Evolutionary conservation across 92 coral and sea anemone species (phyloP).

Genomic region (Zoanthus sansibaricus): DNA sequence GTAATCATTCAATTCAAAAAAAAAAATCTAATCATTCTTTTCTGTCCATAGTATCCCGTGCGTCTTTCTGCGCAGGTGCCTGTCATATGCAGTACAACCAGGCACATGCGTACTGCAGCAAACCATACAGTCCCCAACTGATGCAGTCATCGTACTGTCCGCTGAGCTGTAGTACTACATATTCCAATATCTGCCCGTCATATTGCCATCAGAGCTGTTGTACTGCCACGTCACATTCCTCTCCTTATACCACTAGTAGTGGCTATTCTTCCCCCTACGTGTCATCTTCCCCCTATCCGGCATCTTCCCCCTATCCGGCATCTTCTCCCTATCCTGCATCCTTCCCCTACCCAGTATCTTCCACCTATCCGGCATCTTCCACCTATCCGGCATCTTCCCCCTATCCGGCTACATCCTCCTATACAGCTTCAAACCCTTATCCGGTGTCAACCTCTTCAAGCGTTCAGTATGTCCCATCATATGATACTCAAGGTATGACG

Average conservation of each 20-base stretch:
- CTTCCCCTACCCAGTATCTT: neutral
- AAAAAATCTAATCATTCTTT: neutral
- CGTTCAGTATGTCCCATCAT: slow-evolving; percentile 24
- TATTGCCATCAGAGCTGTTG: slow-evolving; percentile 49
- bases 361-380: slow-evolving; percentile 11
- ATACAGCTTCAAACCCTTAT: slow-evolving; percentile 10
- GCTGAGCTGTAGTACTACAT: neutral
- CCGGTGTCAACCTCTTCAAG: slow-evolving; percentile 36
- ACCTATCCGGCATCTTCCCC: neutral
- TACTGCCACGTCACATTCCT: slow-evolving; percentile 14
- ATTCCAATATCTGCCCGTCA: slow-evolving; percentile 3
- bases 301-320: slow-evolving; percentile 9
- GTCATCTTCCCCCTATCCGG: slow-evolving; percentile 7
- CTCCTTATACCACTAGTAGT: slow-evolving; percentile 14
- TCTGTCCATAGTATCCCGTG: slow-evolving; percentile 8
- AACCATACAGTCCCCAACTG: slow-evolving; percentile 19
- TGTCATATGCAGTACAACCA: slow-evolving; percentile 22
- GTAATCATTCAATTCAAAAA: neutral
- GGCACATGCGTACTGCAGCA: slow-evolving; percentile 46
- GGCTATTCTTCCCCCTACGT: neutral
- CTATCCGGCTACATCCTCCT: slow-evolving; percentile 26
- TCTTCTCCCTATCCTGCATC: neutral
- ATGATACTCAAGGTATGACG: neutral
- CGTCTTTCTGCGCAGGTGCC: slow-evolving; percentile 36
- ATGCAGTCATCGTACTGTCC: slow-evolving; percentile 40